A percentile compares a stretch with the other conserved stretches of the same genome.
phyloP scores from a whole-genome alignment of 2,888 invertebrate species.

The Acronicta psi region DNA sequence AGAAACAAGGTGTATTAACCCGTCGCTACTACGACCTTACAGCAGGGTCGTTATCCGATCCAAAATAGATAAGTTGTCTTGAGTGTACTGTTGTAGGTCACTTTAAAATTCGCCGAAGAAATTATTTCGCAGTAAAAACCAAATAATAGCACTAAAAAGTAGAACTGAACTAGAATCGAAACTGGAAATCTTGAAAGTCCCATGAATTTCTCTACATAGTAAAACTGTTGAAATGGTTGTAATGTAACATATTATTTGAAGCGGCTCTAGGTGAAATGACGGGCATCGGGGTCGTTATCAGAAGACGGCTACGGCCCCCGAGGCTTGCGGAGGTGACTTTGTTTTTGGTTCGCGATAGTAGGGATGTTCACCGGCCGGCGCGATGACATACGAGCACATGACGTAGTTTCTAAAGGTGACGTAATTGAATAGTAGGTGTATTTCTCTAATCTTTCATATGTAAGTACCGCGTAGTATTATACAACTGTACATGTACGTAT shows the following conservation, averaged over 20 bases:
- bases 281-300: conserved; percentile 65
- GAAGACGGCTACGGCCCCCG: conserved; percentile 55
- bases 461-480: too few relatives aligned
- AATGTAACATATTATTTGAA: conserved; percentile 33
- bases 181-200: conserved; percentile 4
- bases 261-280: conserved; percentile 60
- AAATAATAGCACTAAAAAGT: conserved; percentile 26
- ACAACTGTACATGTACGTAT: too few relatives aligned
- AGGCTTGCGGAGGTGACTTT: conserved; percentile 70
- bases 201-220: conserved; percentile 36
- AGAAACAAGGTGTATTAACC: conserved; percentile 80
- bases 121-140: conserved; percentile 27
- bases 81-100: conserved; percentile 56
- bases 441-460: too few relatives aligned
- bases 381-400: conserved; percentile 44
- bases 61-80: conserved; percentile 66
- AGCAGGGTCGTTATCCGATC: conserved; percentile 73
- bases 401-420: conserved; percentile 64
- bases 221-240: conserved; percentile 45
- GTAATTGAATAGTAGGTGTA: conserved; percentile 39
- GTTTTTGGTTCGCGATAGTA: conserved; percentile 61
- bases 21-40: conserved; percentile 72
- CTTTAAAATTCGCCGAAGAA: conserved; percentile 41
- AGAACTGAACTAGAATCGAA: too few relatives aligned
- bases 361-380: conserved; percentile 57